Base-by-base conservation (phyloP, 2,888 invertebrate genomes). In the Deilephila porcellus region DNA sequence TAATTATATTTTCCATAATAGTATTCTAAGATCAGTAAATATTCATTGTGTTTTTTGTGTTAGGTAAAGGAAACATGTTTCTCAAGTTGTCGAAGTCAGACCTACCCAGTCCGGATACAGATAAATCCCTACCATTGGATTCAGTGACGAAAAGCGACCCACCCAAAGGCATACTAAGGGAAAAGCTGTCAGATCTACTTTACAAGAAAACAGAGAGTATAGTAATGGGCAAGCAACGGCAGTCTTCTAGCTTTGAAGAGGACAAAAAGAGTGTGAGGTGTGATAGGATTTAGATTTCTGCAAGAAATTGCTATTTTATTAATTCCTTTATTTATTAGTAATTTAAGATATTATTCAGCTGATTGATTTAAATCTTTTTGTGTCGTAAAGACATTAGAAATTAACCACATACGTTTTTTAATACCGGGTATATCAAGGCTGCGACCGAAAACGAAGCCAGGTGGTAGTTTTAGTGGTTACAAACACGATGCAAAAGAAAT, bases 211-310 rank as follows among this genome's bases (percentile, higher is more conserved):
- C 85, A 0, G 92, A 93, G n/a, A 88, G 79, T 70, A 77, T 86
- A 1, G 77, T 87, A 0, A 76, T 88, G 34, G 89, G 91, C 0
- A 87, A 85, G 72, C 82, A 86, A 3, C 90, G 85, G 71, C 88
- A 91, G 73, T 85, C 89, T 67, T 82, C 93, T 60, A 91, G 95
- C 79, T 95, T 95, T 75, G 97, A 97, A 76, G 97, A 97, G 56
- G 97, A 97, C 74, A 96, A 96, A 75, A 97, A 97, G 85, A 97
- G 97, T 85, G 97, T 98, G 0, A 89, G 95, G 95, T 94, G 77
- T 77, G 78, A 6, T 14, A 45, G 3, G 11, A 45, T 14, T 45
- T 45, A 1, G 14, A 14, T 45, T 11, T 3, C 3, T 3, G 0
- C 37, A 37, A 37, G n/a, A n/a, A n/a, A n/a, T n/a, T n/a, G 32